Evolutionary conservation across 2,113 vertebrate species (phyloP), one percentile per base, ranked within the genome.

Genomic region (Psittacula cyanocephala): DNA sequence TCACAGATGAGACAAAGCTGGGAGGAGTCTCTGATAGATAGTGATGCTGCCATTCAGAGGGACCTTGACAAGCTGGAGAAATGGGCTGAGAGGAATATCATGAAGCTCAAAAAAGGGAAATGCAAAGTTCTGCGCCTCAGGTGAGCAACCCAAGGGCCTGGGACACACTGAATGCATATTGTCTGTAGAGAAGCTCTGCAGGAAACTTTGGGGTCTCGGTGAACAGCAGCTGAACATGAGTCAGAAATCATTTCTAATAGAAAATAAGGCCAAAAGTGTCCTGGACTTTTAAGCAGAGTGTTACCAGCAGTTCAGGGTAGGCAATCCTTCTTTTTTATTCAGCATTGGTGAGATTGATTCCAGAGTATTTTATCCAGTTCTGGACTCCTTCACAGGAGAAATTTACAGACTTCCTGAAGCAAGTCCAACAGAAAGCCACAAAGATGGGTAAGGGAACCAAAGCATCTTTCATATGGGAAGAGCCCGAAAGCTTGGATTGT

Each of bases 391-490:
- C 29, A 4, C n/a, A 19, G 2, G 4, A 53, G 53, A 82, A 79
- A 83, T 13, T 11, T 14, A 11, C 2, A 18, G 19, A 39, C 9
- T 44, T 70, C 20, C 20, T 35, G 41, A 44, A 39, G 11, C 13
- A 39, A 53, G 31, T 49, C 23, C 33, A 50, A 6, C 5, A 39
- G 9, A 43, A 39, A 81, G 14, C 13, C 68, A 43, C 17, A 49
- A 57, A 72, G 50, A 37, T 50, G 31, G 4, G 4, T 17, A 46
- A 72, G 22, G 13, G 69, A 35, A 35, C 8, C 57, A 28, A 41
- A 67, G 11, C 20, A 33, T 12, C 33, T 52, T 78, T 52, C 1
- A 0, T 19, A 12, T n/a, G 11, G 29, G 50, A 17, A 62, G 9
- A 55, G 2, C 13, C 62, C 29, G 33, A 77, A 50, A 67, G 8